A percentile compares a stretch with the other conserved stretches of the same genome.
Evolutionary conservation across 2,113 vertebrate genomes (phyloP).

Genomic region (Cercocebus atys): DNA sequence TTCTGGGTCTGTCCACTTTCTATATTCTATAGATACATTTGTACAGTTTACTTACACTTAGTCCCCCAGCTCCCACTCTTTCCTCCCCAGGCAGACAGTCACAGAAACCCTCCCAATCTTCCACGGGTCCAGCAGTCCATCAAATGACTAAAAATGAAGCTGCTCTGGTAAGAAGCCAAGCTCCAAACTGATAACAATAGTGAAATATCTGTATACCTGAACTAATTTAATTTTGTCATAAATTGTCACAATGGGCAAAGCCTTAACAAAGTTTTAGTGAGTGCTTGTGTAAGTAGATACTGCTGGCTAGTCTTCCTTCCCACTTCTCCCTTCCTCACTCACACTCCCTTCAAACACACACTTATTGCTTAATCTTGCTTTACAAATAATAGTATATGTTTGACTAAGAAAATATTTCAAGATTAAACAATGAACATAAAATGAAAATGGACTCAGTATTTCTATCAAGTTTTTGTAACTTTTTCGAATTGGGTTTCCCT

Average conservation of each 20-base stretch:
- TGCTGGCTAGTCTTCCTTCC: neutral
- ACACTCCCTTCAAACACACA: accelerated
- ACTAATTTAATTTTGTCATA: neutral
- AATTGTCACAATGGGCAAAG: neutral
- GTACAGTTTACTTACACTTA: accelerated
- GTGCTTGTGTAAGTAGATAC: neutral
- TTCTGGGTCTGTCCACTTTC: neutral
- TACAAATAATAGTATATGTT: neutral
- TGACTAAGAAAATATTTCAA: neutral
- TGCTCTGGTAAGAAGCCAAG: neutral
- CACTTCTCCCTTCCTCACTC: neutral
- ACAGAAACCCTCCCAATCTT: neutral
- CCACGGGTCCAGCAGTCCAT: neutral
- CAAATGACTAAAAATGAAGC: neutral
- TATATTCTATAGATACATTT: neutral
- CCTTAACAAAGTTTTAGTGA: neutral
- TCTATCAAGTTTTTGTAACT: neutral
- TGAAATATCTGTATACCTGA: neutral
- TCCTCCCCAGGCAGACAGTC: neutral
- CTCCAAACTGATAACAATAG: neutral
- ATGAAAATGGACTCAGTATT: neutral
- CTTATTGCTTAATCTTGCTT: neutral
- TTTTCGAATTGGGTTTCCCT: neutral
- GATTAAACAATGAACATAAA: neutral
- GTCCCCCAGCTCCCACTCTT: neutral